Base-by-base conservation (phyloP, 2,797 vertebrate species). In the Pseudopleuronectes americanus region DNA sequence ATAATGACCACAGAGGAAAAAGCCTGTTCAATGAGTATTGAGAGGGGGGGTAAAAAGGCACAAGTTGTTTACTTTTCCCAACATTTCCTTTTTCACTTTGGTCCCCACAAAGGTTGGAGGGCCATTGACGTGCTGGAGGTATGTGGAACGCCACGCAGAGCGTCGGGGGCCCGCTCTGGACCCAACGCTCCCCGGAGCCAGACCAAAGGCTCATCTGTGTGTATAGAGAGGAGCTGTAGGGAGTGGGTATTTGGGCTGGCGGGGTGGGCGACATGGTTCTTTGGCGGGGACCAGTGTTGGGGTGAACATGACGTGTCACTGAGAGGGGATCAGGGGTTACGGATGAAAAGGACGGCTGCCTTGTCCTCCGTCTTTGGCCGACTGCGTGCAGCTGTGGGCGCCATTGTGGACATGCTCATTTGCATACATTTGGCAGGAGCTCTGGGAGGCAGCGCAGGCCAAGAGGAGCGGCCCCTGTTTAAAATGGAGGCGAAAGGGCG, bases 371-470 rank as follows among this genome's bases (percentile, higher is more conserved):
- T 93, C 87, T 90, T 89, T 92, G 90, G 90, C 90, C 72, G 81
- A 81, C 82, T 89, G 90, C 81, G 69, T 92, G 91, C 90, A 93
- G 92, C 93, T 94, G 92, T 86, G 89, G 90, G 88, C 84, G 72
- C 89, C 79, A 92, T 93, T 94, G 92, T 90, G 83, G 84, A 82
- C 77, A 68, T 56, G 76, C 85, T 91, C 84, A 94, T 93, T 93
- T 92, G 90, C 91, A 94, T 94, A 87, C 89, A 81, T 93, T 93
- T 92, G 91, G 91, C 92, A 91, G 86, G 86, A 91, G 83, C 87
- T 87, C 74, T 67, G 31, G 87, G 88, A 90, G 87, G 87, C 84
- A 72, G 82, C 71, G 48, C 87, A 79, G 91, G 86, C 87, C 89
- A 89, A 90, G 91, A 90, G 87, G 85, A 91, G 85, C 73, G 43